Base-by-base conservation (phyloP, 2,113 vertebrate genomes). In the Tachysurus vachellii region DNA sequence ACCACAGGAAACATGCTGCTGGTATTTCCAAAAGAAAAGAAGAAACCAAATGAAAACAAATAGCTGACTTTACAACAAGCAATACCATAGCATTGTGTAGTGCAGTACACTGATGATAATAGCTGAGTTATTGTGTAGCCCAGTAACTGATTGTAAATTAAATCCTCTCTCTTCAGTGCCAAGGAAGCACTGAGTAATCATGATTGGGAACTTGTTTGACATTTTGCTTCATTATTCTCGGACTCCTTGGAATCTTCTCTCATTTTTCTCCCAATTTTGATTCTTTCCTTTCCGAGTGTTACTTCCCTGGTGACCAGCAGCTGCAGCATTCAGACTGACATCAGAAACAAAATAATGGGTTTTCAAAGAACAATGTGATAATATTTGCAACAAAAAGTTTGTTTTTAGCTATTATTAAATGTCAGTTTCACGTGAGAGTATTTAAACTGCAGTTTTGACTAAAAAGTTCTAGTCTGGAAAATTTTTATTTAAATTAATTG, bases 311-410 rank as follows among this genome's bases (percentile, higher is more conserved):
- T 94, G 94, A 14, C 90, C 89, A 66, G 73, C 86, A 7, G 92
- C 91, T 75, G 88, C 44, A 47, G 92, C 94, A 91, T 96, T 95
- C 89, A 94, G 94, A 93, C 95, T 96, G 92, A 86, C 94, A 92
- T 93, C 57, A 86, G 56, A 79, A 79, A 90, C 73, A 92, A 84
- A 92, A 89, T 73, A 21, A 64, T 47, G 36, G n/a, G 57, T 47
- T 70, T 71, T 54, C 56, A 64, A 42, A 93, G 88, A 93, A 87
- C 92, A 73, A 31, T 44, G 54, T 62, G 47, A 79, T 42, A 3
- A 89, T 36, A 57, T 66, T 83, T 88, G 92, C 80, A 75, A 53
- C 16, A 50, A 47, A 85, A 44, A 53, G 19, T 42, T 26, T 26
- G 6, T 11, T 44, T 44, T 81, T 57, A 75, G 23, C 66, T 77